Evolutionary conservation across 2,888 invertebrate species (phyloP).

Genomic region (Pseudeuparius sepicola): DNA sequence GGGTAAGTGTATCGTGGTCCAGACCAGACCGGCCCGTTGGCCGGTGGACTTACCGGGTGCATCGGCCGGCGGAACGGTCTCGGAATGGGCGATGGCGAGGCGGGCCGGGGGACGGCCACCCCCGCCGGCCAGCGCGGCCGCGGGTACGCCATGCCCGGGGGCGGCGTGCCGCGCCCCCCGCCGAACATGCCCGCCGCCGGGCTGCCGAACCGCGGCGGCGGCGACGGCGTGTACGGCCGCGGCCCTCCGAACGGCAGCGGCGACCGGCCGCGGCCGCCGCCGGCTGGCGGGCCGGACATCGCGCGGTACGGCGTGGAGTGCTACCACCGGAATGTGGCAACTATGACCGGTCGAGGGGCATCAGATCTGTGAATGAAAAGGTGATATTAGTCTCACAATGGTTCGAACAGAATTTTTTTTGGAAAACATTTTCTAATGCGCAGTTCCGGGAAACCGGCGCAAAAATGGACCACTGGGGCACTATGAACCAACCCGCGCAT

Average conservation of each 20-base stretch:
- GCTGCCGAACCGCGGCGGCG: conserved; percentile 53
- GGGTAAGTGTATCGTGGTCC: too few relatives aligned
- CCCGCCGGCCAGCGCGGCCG: conserved; percentile 55
- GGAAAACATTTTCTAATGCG: too few relatives aligned
- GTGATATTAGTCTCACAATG: too few relatives aligned
- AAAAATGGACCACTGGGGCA: too few relatives aligned
- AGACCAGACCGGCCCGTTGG: neutral
- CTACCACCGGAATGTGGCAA: too few relatives aligned
- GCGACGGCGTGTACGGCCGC: conserved; percentile 67
- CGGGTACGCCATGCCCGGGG: conserved; percentile 52
- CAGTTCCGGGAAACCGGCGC: too few relatives aligned
- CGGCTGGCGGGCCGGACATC: too few relatives aligned
- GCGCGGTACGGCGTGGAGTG: too few relatives aligned
- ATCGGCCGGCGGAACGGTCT: conserved; percentile 38
- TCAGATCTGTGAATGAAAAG: too few relatives aligned
- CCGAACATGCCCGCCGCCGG: conserved; percentile 39
- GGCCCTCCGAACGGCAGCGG: conserved; percentile 60
- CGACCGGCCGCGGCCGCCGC: conserved; percentile 41
- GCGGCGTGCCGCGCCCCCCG: conserved; percentile 38
- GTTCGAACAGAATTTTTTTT: too few relatives aligned
- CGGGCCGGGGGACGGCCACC: conserved; percentile 31
- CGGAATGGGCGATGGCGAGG: conserved; percentile 40
- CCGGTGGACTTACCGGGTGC: conserved; percentile 36
- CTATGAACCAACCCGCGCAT: too few relatives aligned
- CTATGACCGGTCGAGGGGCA: too few relatives aligned